Percentiles rank a stretch among this genome's conserved stretches.
Evolutionary conservation across 2,113 vertebrate species (phyloP).

Genomic region (Phocoena sinus): DNA sequence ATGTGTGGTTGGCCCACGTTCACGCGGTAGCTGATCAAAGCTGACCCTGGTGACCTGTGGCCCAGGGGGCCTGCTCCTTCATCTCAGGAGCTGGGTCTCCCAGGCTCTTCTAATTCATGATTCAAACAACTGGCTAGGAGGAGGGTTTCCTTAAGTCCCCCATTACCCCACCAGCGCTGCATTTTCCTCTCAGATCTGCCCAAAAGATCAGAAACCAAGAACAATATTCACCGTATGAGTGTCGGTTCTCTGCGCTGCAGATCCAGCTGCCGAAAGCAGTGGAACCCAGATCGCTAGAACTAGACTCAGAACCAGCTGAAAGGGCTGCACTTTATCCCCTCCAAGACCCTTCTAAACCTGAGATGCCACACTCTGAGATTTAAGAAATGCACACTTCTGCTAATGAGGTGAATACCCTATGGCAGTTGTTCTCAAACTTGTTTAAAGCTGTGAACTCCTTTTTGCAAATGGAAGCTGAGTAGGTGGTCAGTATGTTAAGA

Average conservation of each 20-base stretch:
- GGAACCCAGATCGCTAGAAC: background rate
- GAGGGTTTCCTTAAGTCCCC: background rate
- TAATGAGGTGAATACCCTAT: background rate
- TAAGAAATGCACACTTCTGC: background rate
- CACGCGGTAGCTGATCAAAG: background rate
- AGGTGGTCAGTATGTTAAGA: background rate
- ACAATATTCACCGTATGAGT: background rate
- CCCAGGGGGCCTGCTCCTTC: background rate
- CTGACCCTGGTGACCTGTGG: background rate
- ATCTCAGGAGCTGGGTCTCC: background rate
- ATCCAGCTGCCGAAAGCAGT: fast-evolving
- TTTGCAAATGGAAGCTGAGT: background rate
- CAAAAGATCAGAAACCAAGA: background rate
- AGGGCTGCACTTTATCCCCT: background rate
- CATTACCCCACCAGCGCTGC: background rate
- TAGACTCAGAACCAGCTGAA: background rate
- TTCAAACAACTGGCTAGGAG: background rate
- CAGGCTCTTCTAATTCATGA: background rate
- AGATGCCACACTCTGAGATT: background rate
- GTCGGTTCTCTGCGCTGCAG: background rate
- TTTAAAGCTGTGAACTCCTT: background rate
- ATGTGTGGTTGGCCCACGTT: background rate
- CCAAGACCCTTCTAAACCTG: background rate
- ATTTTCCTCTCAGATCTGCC: background rate
- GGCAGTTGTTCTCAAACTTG: background rate